Conservation (phyloP, 2,888 invertebrate genomes). For the Crematogaster levior region DNA sequence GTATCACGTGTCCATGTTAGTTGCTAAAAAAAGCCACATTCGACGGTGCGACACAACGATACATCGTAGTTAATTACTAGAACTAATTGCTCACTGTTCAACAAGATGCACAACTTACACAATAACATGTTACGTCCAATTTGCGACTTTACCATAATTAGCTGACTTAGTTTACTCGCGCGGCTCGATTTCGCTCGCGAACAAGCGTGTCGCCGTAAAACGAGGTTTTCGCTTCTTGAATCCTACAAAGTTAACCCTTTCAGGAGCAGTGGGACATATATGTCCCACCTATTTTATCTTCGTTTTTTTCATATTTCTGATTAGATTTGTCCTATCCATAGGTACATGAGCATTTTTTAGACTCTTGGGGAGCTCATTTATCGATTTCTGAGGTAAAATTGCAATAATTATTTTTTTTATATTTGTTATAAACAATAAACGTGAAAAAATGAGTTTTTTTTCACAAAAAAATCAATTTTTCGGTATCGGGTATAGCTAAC, state of each 20-base stretch:
- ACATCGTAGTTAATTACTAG: conserved; percentile 31
- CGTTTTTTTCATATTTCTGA: too few species aligned
- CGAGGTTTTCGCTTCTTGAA: conserved; percentile 6
- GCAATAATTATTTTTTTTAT: too few species aligned
- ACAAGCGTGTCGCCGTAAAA: not conserved
- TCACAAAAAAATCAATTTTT: too few species aligned
- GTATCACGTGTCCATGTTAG: conserved; percentile 34
- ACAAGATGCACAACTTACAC: not conserved
- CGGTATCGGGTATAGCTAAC: too few species aligned
- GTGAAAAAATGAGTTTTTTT: too few species aligned
- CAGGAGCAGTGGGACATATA: too few species aligned
- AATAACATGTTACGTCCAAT: conserved; percentile 19
- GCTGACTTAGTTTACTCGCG: not conserved
- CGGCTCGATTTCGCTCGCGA: conserved; percentile 15
- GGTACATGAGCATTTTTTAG: too few species aligned
- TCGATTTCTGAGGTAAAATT: too few species aligned
- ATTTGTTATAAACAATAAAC: too few species aligned
- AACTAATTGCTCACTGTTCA: conserved; percentile 14
- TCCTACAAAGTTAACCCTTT: conserved; percentile 35
- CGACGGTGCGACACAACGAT: not conserved
- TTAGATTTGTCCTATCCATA: too few species aligned
- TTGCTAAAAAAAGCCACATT: not conserved
- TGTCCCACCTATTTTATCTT: too few species aligned
- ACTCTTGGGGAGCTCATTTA: too few species aligned
- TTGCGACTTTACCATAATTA: conserved; percentile 39